Conservation (phyloP, 1,140 invertebrate genomes). For the Potamilus streckersoni region DNA sequence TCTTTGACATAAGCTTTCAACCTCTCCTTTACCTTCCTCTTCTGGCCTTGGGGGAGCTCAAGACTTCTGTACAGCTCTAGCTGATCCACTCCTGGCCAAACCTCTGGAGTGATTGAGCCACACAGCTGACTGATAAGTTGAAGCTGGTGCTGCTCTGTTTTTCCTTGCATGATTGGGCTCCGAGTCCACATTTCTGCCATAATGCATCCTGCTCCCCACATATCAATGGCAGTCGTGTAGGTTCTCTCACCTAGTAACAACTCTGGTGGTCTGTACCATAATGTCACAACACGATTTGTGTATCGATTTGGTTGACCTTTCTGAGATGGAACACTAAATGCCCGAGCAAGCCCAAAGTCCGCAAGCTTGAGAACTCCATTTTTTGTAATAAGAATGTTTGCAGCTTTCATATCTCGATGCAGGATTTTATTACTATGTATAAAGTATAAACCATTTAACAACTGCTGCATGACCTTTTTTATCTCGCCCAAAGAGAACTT, state of each 20-base stretch:
- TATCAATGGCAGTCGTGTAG: slow-evolving; percentile 92
- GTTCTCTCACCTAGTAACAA: slow-evolving; percentile 91
- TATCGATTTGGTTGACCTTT: slow-evolving; percentile 91
- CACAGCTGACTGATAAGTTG: slow-evolving; percentile 96
- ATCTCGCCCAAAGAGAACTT: slow-evolving; percentile 97
- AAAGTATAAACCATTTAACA: slow-evolving; percentile 96
- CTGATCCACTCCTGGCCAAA: too few relatives aligned
- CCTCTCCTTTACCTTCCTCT: slow-evolving; percentile 90
- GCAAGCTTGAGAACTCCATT: slow-evolving; percentile 82
- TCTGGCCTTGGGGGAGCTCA: slow-evolving; percentile 91
- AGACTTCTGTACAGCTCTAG: slow-evolving; percentile 93
- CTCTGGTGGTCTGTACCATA: slow-evolving; percentile 97
- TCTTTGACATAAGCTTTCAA: slow-evolving; percentile 94
- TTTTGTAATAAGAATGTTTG: slow-evolving; percentile 98
- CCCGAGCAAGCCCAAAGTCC: slow-evolving; percentile 77
- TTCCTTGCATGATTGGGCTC: slow-evolving; percentile 83
- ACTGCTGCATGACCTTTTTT: slow-evolving; percentile 97
- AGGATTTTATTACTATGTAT: slow-evolving; percentile 96
- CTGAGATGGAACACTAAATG: slow-evolving; percentile 79
- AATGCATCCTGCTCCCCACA: slow-evolving; percentile 99
- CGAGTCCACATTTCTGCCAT: slow-evolving; percentile 99
- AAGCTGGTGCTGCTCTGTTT: slow-evolving; percentile 95
- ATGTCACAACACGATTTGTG: slow-evolving; percentile 96
- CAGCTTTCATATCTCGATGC: slow-evolving; percentile 98
- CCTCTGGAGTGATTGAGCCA: slow-evolving; percentile 93